These are phyloP conservation scores for Tetramorium parvispinum DNA, from an alignment of 1,140 invertebrate species.

Conservation along the genomic window DNA sequence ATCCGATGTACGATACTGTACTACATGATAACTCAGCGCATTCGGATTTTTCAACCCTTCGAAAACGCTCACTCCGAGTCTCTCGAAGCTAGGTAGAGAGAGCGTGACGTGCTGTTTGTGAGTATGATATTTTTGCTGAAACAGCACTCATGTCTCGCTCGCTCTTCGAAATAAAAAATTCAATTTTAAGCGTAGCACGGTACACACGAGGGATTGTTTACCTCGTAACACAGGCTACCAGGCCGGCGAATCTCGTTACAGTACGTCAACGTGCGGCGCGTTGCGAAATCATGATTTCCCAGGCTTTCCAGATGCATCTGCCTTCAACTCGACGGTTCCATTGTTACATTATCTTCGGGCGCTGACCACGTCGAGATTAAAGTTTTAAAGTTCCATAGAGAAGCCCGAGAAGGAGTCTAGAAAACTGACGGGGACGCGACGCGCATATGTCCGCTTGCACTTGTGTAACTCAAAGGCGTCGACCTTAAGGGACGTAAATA, in stretches of 20 bases:
- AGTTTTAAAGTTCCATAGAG: constrained; percentile 77
- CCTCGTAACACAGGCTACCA: constrained; percentile 5
- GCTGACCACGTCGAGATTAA: constrained; percentile 76
- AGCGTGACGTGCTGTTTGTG: constrained; percentile 37
- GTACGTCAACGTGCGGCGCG: constrained; percentile 60
- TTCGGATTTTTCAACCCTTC: constrained; percentile 12
- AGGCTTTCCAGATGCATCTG: constrained; percentile 55
- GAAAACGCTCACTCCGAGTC: background rate
- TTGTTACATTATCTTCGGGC: constrained; percentile 77
- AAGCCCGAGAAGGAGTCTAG: constrained; percentile 52
- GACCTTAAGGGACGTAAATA: constrained; percentile 39
- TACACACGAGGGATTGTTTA: constrained; percentile 62
- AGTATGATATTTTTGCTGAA: constrained; percentile 35
- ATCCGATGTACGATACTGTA: constrained; percentile 24
- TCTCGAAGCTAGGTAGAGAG: background rate
- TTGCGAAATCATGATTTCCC: constrained; percentile 67
- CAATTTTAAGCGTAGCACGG: constrained; percentile 57
- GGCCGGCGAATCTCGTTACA: constrained; percentile 65
- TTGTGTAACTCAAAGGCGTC: constrained; percentile 53
- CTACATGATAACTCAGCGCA: background rate
- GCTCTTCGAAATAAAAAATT: constrained; percentile 59
- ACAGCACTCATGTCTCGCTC: constrained; percentile 19
- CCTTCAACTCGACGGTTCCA: constrained; percentile 63
- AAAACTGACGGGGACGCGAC: constrained; percentile 59
- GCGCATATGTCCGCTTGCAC: constrained; percentile 42